Conservation (phyloP, 2,113 vertebrate species). For the Prinia subflava region DNA sequence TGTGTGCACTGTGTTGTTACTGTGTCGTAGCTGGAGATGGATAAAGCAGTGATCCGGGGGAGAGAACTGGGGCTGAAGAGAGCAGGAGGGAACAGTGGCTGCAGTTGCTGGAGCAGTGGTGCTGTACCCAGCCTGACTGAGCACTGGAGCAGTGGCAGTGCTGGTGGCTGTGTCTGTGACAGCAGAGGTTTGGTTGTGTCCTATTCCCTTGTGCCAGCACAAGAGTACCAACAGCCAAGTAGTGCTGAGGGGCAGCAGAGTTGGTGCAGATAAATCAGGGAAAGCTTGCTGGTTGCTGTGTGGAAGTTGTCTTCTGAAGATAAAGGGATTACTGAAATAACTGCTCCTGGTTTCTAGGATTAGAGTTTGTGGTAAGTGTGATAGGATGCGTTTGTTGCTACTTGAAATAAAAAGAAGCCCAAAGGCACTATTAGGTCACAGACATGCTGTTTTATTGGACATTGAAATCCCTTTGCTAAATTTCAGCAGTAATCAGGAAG, state of each 20-base stretch:
- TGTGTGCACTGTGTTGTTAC: not conserved
- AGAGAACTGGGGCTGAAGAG: not conserved
- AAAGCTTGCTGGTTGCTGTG: not conserved
- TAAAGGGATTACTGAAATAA: constrained; percentile 6
- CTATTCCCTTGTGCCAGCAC: not conserved
- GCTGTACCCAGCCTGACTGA: not conserved
- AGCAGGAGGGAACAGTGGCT: not conserved
- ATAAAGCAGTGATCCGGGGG: not conserved
- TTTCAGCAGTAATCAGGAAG: not conserved
- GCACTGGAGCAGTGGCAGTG: not conserved
- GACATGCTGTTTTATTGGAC: not conserved
- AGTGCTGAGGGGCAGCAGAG: not conserved
- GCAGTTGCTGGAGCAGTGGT: not conserved
- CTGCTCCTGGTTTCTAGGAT: not conserved
- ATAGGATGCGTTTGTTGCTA: not conserved
- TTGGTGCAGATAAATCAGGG: not conserved
- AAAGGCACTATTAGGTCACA: not conserved
- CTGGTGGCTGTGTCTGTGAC: not conserved
- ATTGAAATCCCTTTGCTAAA: not conserved
- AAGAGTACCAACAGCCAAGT: not conserved
- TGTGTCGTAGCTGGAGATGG: not conserved
- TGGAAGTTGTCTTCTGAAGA: not conserved
- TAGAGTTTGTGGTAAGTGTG: not conserved
- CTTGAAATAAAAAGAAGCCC: not conserved
- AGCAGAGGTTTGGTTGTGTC: not conserved